A percentile compares a stretch with the other conserved stretches of the same genome.
These are phyloP conservation scores for Tanypteryx hageni DNA, from an alignment of 2,888 invertebrate genomes.

Conservation along the genomic window DNA sequence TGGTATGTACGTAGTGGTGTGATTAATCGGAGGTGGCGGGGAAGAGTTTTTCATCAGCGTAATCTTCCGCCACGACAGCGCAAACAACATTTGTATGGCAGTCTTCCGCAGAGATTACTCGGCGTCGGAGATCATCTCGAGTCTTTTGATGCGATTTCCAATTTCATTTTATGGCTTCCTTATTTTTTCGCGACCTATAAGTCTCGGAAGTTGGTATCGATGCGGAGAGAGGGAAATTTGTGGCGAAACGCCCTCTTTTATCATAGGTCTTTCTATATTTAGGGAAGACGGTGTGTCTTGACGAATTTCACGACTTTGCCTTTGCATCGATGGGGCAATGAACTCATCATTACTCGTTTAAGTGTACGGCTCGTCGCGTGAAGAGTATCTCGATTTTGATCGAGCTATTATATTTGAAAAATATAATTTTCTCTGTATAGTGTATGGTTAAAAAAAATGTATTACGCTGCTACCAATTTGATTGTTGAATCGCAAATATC, in stretches of 20 bases:
- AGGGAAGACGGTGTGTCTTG: background rate
- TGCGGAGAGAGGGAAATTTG: background rate
- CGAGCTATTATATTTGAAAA: no score
- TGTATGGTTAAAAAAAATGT: no score
- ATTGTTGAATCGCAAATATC: no score
- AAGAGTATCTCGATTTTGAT: no score
- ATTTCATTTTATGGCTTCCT: background rate
- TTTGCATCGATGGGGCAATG: no score
- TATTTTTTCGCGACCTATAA: background rate
- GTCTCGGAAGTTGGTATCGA: background rate
- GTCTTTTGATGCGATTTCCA: background rate
- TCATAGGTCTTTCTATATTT: background rate
- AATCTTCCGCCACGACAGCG: background rate
- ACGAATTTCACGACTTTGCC: no score
- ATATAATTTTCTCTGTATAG: no score
- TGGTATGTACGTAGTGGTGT: background rate
- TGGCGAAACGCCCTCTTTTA: no score
- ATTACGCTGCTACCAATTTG: no score
- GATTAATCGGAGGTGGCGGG: background rate
- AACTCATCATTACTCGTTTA: no score
- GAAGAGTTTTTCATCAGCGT: background rate
- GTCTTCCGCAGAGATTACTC: background rate
- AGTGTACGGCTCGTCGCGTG: no score
- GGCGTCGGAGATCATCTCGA: background rate
- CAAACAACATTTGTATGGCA: background rate